Base-by-base conservation (phyloP, 2,888 invertebrate genomes). In the Lamellibrachia columna region DNA sequence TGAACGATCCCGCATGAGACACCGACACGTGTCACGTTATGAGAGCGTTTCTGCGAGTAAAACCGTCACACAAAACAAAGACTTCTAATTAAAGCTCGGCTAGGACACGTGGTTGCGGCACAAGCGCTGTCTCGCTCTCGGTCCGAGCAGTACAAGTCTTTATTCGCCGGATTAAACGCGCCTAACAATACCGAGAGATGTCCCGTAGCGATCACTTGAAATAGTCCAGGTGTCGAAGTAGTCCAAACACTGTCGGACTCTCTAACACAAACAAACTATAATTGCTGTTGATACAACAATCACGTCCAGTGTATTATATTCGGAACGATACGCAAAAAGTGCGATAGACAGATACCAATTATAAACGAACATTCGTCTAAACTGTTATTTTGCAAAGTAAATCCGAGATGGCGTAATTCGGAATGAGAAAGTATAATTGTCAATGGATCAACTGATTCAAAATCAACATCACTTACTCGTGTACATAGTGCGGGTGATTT, bases 221-320 rank as follows among this genome's bases (percentile, higher is more conserved):
- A 3, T 75, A 3, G 75, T 75, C 75, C 75, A 75, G 75, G 75
- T 75, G 22, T 75, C 75, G 75, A n/a, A n/a, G 15, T 22, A 75
- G 75, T 75, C 15, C 75, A 75, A 75, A 75, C 75, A 75, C 11
- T 75, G 75, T 75, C 75, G 15, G 75, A 22, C 75, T 75, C 75
- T 58, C 75, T 75, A 75, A 75, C 75, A 75, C 75, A 75, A 75
- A 75, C 75, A 75, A 75, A 75, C 75, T n/a, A 22, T 75, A 75
- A 75, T 75, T 75, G 75, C 22, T 6, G 75, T 75, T 75, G 75
- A 75, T 75, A 15, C 75, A 75, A 75, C 75, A 75, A 75, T 75
- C 75, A 75, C 75, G 75, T 75, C 75, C 75, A 22, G 15, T 75
- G 22, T 75, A 22, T 75, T 75, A 15, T 22, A 75, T 75, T 75